Conservation (phyloP, 2,797 vertebrate species). For the Sebastes iracundus region DNA sequence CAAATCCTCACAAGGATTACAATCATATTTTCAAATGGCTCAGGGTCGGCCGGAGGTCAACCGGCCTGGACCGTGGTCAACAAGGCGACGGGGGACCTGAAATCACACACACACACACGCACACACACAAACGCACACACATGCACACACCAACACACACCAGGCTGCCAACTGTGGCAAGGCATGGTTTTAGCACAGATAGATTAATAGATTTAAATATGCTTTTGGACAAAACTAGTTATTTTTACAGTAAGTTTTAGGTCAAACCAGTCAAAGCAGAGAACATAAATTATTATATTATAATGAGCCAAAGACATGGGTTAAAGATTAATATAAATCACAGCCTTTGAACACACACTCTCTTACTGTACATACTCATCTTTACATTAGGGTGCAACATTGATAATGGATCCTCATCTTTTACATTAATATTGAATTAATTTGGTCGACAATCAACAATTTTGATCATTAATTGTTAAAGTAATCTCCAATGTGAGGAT, state of each 20-base stretch:
- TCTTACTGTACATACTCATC: not conserved
- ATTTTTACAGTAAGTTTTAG: not conserved
- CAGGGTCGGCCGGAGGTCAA: conserved; percentile 78
- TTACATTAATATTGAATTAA: not conserved
- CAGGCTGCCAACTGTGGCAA: not conserved
- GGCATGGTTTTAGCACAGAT: not conserved
- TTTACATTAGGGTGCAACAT: not conserved
- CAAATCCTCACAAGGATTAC: conserved; percentile 83
- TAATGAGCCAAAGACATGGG: not conserved
- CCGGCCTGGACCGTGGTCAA: conserved; percentile 52
- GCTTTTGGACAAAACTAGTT: not conserved
- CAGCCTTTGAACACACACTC: not conserved
- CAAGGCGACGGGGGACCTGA: conserved; percentile 19
- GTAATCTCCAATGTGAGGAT: no score
- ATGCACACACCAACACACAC: not conserved
- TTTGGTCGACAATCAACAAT: not conserved
- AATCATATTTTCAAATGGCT: conserved; percentile 80
- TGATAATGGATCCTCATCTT: not conserved
- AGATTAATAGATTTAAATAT: not conserved
- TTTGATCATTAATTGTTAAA: not conserved
- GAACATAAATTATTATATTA: not conserved
- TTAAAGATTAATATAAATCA: not conserved
- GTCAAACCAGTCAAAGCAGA: conserved; percentile 28
- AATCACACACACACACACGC: not conserved
- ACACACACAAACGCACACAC: conserved; percentile 28